Base-by-base conservation (phyloP, 2,888 invertebrate genomes). In the Scaptomyza reducta region DNA sequence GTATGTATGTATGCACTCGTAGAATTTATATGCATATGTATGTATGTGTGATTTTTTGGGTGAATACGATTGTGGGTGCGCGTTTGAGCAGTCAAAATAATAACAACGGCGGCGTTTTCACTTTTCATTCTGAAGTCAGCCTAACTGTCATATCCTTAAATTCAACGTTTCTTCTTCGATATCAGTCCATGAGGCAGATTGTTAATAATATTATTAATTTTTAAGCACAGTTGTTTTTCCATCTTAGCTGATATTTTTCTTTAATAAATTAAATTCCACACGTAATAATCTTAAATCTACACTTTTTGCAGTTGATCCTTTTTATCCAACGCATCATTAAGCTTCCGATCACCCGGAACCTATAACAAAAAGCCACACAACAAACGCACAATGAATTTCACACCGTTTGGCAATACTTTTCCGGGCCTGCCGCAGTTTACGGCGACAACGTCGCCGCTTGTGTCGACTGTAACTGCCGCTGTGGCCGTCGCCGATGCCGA, bases 341-440 rank as follows among this genome's bases (percentile, higher is more conserved):
- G 35, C 44, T 29, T 50, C 49, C 27, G 47, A 31, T 53, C 27
- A 47, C 35, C 42, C 47, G 27, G 31, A 49, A 44, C 42, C 22
- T 38, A 25, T 29, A 16, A 55, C 31, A 42, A 14, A 14, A 62
- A 65, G 18, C 42, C 56, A 35, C 58, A 35, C 49, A 65, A 76
- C 61, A 10, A 70, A 69, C 58, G 73, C 62, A 90, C 87, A 89
- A 97, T 97, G 97, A 97, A 97, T 93, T 97, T 97, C 93, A 94
- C 96, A 88, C 96, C 96, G 77, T 97, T 96, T 91, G 95, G 96
- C 86, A 90, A 95, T 95, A 86, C 96, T 94, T 92, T 96, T 95
- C 90, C 95, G 75, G 94, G 95, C 64, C 96, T 97, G 90, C 96
- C 96, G 91, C 96, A 97, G 92, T 96, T 96, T 91, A 95, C 96